Evolutionary conservation across 1,140 invertebrate species (phyloP).

Genomic region (Dryas iulia): DNA sequence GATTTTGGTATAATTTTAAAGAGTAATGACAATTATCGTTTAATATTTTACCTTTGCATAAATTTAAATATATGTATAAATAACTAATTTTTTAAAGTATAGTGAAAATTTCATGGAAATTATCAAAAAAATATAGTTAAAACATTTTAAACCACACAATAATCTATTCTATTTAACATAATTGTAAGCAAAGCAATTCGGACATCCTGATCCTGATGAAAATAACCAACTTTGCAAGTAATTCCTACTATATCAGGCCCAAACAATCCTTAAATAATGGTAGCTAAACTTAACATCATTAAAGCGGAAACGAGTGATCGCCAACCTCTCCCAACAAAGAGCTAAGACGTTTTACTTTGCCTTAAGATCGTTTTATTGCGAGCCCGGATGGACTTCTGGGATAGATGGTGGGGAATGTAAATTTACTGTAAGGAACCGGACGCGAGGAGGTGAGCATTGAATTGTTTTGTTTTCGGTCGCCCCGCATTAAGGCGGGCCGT

Average conservation of each 20-base stretch:
- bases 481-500: constrained; percentile 49
- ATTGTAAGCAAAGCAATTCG: neutral
- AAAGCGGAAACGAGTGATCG: constrained; percentile 44
- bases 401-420: constrained; percentile 77
- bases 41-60: neutral
- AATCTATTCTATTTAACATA: neutral
- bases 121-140: no score
- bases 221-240: neutral
- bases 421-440: constrained; percentile 75
- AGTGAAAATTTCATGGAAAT: neutral
- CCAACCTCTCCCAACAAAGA: constrained; percentile 45
- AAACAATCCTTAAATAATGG: constrained; percentile 38
- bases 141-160: neutral
- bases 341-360: constrained; percentile 69
- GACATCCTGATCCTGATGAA: neutral
- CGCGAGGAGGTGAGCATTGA: constrained; percentile 69
- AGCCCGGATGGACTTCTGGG: constrained; percentile 73
- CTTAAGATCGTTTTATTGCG: constrained; percentile 77
- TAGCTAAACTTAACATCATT: constrained; percentile 38
- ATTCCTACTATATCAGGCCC: constrained; percentile 19
- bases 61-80: neutral
- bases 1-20: constrained; percentile 29
- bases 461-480: constrained; percentile 74
- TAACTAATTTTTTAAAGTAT: neutral
- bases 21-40: constrained; percentile 20